Evolutionary conservation across 2,888 invertebrate genomes (phyloP), one percentile per base, ranked within the genome.

Genomic region (Beris chalybata): DNA sequence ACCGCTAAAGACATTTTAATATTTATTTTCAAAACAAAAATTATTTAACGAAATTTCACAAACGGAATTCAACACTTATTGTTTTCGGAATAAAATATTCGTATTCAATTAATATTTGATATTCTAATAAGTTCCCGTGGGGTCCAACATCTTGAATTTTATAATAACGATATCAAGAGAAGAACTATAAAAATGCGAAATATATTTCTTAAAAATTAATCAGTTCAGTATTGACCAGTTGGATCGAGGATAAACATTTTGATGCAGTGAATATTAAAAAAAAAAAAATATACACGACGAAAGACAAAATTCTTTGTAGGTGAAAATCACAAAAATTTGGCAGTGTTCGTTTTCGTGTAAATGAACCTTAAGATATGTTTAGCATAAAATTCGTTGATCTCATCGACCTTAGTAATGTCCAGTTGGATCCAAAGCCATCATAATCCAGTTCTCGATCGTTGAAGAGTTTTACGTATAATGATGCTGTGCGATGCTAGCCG

Each of bases 211-310:
- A 22, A 22, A 22, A 22, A 50, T 54, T 9, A 43, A 45, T 15
- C 15, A n/a, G 15, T 58, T 64, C 64, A 80, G 71, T 80, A 80
- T 70, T 80, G 80, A 70, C 79, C 80, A 72, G 80, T 80, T 69
- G 80, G 80, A 74, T 80, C 80, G 75, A 80, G 75, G 71, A 75
- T 74, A 66, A 71, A 69, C 73, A 80, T 79, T 78, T 70, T 70
- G 47, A 32, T 22, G 6, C 12, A 53, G 4, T 29, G 5, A 22
- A 29, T 53, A 29, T 5, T 30, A 50, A 61, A n/a, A n/a, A n/a
- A n/a, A n/a, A n/a, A n/a, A n/a, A 47, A 38, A 45, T 22, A 64
- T 43, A 12, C 31, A n/a, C 4, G 13, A 9, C 12, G 12, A 52
- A 63, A 32, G 11, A 64, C 15, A n/a, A 43, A 29, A 43, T 32